phyloP scores from a whole-genome alignment of 2,113 vertebrate genomes.

The Blennius ocellaris region DNA sequence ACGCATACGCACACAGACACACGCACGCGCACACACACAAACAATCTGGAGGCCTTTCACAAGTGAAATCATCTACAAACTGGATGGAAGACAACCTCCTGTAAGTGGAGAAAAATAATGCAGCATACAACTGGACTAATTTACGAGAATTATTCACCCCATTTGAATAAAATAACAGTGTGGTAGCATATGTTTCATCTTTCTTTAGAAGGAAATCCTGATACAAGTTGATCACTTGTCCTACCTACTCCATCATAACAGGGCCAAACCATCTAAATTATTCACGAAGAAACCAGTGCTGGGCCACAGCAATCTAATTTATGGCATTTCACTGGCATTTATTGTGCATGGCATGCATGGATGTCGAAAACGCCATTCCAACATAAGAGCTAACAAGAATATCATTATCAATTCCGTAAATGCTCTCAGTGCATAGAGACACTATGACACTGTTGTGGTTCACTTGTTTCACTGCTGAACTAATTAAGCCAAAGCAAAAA shows the following conservation, averaged over 20 bases:
- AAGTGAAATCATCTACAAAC: slow-evolving; percentile 53
- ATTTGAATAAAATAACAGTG: slow-evolving; percentile 29
- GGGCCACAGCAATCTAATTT: slow-evolving; percentile 13
- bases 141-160: slow-evolving; percentile 57
- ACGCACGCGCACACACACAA: slow-evolving; percentile 20
- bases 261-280: slow-evolving; percentile 16
- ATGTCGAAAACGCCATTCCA: slow-evolving; percentile 27
- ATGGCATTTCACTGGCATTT: slow-evolving; percentile 19
- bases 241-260: not conserved
- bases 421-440: slow-evolving; percentile 46
- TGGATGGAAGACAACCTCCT: slow-evolving; percentile 65
- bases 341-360: slow-evolving; percentile 2
- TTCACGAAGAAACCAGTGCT: slow-evolving; percentile 1
- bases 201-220: slow-evolving; percentile 16
- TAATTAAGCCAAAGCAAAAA: slow-evolving; percentile 45
- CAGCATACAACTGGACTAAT: slow-evolving; percentile 36
- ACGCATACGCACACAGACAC: too few relatives aligned
- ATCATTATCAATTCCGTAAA: slow-evolving; percentile 44
- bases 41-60: slow-evolving; percentile 62
- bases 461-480: slow-evolving; percentile 38
- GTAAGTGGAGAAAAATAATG: slow-evolving; percentile 34
- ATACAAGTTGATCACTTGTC: not conserved
- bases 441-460: slow-evolving; percentile 18
- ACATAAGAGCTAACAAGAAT: slow-evolving; percentile 21
- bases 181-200: slow-evolving; percentile 26